These are phyloP conservation scores for Ips typographus DNA, from an alignment of 1,140 invertebrate species.

Conservation along the genomic window DNA sequence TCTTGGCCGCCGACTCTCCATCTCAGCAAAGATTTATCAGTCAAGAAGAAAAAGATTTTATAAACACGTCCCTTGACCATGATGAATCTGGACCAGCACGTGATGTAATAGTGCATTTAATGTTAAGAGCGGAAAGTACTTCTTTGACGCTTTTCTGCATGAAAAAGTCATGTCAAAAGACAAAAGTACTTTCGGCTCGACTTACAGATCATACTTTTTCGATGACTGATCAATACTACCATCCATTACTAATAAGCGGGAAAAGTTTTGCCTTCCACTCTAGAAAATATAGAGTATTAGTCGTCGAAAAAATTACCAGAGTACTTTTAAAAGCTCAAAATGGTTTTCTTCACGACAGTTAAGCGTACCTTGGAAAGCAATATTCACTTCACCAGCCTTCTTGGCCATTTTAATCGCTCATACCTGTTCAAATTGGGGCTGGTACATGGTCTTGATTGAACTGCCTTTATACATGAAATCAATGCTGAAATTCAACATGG, in stretches of 20 bases:
- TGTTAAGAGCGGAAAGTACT: background rate
- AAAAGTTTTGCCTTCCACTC: too few species aligned
- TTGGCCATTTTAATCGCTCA: constrained; percentile 72
- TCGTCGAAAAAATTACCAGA: background rate
- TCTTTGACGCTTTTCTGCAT: too few species aligned
- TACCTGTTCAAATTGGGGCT: constrained; percentile 88
- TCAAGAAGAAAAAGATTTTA: constrained; percentile 64
- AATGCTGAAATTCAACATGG: constrained; percentile 85
- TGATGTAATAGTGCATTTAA: constrained; percentile 6
- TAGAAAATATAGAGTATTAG: too few species aligned
- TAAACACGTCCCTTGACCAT: constrained; percentile 58
- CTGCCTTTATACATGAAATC: constrained; percentile 91
- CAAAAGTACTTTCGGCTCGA: too few species aligned
- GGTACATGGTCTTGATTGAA: constrained; percentile 92
- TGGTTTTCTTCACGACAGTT: constrained; percentile 38
- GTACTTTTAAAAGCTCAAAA: background rate
- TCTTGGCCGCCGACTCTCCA: constrained; percentile 71
- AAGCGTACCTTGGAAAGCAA: constrained; percentile 65
- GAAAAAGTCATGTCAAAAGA: too few species aligned
- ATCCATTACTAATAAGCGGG: too few species aligned
- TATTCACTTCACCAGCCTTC: constrained; percentile 73
- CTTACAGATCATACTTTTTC: too few species aligned
- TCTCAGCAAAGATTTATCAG: constrained; percentile 73
- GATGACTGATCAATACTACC: too few species aligned
- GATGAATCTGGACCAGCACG: constrained; percentile 47